Conservation (phyloP, 2,797 vertebrate species). For the Discoglossus pictus region DNA sequence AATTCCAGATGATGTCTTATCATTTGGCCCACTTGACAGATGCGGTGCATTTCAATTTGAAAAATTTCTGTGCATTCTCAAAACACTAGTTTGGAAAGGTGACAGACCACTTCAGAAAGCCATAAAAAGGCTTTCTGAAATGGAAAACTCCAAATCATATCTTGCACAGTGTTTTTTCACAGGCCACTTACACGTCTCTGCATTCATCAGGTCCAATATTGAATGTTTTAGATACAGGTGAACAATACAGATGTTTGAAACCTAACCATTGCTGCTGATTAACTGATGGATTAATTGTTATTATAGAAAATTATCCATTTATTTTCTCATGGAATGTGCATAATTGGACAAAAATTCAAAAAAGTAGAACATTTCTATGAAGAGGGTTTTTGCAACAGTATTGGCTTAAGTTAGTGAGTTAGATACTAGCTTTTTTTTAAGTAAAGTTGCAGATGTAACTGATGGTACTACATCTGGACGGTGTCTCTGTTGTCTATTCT, state of each 20-base stretch:
- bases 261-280: constrained; percentile 3
- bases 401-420: constrained; percentile 4
- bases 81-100: neutral
- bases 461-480: neutral
- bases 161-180: no score
- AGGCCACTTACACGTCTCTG: no score
- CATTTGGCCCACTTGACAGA: constrained; percentile 3
- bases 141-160: no score
- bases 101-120: constrained; percentile 5
- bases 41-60: constrained; percentile 2
- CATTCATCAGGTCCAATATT: neutral
- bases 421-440: neutral
- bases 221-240: no score
- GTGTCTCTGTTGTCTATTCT: constrained; percentile 6
- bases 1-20: neutral
- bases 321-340: no score
- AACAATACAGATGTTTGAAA: no score
- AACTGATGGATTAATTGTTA: constrained; percentile 6
- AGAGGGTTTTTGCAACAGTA: neutral
- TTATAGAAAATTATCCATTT: no score
- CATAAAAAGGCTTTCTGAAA: neutral
- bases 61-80: neutral
- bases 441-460: neutral
- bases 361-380: neutral
- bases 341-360: neutral